Evolutionary conservation across 2,888 invertebrate genomes (phyloP).

Genomic region (Drosophila fulvimacula): DNA sequence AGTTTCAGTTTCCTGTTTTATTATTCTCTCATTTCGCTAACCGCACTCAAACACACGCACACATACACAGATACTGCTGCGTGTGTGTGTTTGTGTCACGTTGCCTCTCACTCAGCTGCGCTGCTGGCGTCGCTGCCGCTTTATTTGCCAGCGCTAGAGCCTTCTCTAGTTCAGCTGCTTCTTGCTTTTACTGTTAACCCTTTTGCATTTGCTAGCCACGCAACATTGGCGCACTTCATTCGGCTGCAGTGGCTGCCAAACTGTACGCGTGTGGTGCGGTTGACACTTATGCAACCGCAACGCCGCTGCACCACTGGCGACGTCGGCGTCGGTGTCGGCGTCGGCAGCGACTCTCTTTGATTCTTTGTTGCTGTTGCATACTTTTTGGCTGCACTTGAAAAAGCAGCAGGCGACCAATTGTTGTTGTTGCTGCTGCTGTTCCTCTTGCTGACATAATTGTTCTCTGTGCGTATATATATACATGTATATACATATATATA

Average conservation of each 20-base stretch:
- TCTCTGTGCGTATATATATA: constrained; percentile 10
- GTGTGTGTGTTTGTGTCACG: constrained; percentile 30
- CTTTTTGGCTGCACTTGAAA: constrained; percentile 59
- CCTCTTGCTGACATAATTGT: constrained; percentile 58
- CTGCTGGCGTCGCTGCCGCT: constrained; percentile 27
- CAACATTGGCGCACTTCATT: constrained; percentile 36
- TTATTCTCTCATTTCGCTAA: constrained; percentile 62
- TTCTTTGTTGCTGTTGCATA: constrained; percentile 39
- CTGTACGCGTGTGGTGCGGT: constrained; percentile 62
- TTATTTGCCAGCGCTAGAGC: constrained; percentile 16
- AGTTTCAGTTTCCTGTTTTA: constrained; percentile 61
- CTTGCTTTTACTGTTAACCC: constrained; percentile 27
- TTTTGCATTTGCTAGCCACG: constrained; percentile 42
- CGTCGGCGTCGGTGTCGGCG: constrained; percentile 8
- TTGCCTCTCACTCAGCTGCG: constrained; percentile 33
- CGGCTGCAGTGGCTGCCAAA: constrained; percentile 47
- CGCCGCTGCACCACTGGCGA: constrained; percentile 11
- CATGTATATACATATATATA: not conserved
- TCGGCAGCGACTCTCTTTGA: constrained; percentile 25
- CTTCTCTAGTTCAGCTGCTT: constrained; percentile 5
- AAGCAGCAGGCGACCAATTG: constrained; percentile 48
- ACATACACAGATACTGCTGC: constrained; percentile 1
- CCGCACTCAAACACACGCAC: constrained; percentile 40
- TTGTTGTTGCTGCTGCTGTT: constrained; percentile 34
- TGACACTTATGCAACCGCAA: constrained; percentile 75